Base-by-base conservation (phyloP, 2,797 vertebrate genomes). In the Gymnodraco acuticeps region DNA sequence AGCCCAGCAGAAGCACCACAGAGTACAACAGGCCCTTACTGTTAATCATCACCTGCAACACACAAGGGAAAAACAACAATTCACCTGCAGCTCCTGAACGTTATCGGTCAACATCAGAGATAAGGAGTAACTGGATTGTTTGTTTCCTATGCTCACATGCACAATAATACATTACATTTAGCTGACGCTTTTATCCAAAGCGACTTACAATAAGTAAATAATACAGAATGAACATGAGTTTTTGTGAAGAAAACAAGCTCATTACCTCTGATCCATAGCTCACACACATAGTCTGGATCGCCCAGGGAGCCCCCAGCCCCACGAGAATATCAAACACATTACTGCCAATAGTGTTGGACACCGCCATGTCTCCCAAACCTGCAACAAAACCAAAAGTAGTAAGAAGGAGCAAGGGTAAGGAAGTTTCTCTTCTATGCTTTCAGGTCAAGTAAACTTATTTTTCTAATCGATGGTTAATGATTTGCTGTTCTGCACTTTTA, bases 251-350 rank as follows among this genome's bases (percentile, higher is more conserved):
- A 46, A 77, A 67, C 42, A 0, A 8, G 17, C 42, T 5, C 3
- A 46, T 83, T 93, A 97, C 98, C 54, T 80, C 94, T 62, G 98
- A 99, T 80, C 98, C 98, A 0, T 93, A 97, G 89, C 83, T 85
- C 59, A 99, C 94, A 0, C 95, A 96, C 92, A 98, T 98, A 63
- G 98, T 99, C 93, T 99, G 97, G 63, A 99, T 85, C 2, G 97
- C 97, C 98, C 98, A 99, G 0, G 98, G 98, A 62, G 98, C 69
- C 0, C 98, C 98, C 2, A 99, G 96, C 10, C 98, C 98, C 81
- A 99, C 98, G 2, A 99, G 95, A 78, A 99, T 99, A 82, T 99
- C 98, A 89, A 99, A 99, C 58, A 99, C 97, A 2, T 99, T 99
- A 87, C 98, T 99, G 79, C 98, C 98, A 5, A 99, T 96, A 45